Base-by-base conservation (phyloP, 2,113 vertebrate species). In the Otolemur garnettii region DNA sequence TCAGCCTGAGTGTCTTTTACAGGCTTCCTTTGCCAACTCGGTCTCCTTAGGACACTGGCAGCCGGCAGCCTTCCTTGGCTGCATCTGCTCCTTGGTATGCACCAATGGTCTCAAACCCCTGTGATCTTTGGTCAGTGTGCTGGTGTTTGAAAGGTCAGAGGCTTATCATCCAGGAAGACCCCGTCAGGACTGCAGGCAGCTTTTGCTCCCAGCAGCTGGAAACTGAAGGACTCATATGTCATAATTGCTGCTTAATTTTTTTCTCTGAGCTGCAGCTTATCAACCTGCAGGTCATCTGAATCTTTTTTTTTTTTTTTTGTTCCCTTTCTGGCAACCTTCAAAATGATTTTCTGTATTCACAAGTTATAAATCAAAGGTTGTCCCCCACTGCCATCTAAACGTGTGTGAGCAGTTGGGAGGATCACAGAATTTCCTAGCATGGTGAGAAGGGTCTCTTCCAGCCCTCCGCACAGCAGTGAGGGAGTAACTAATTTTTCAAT, bases 341-440 rank as follows among this genome's bases (percentile, higher is more conserved):
- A 60, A 64, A 57, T 64, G 22, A 88, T 26, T 84, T 90, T 91
- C 57, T 62, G 2, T 71, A 22, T 55, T 75, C 50, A 24, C 50
- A 1, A 71, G n/a, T 38, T 80, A 21, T 62, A 68, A 28, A 55
- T 79, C 62, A 50, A 81, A 87, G 24, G 13, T 35, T 45, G 30
- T 82, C 15, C 8, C 14, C 24, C 21, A 10, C 78, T 5, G 38
- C 79, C n/a, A 26, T 22, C 22, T 78, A 19, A 33, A 74, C 62
- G 18, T 5, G 4, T 24, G 3, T 1, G 30, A 57, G 33, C 1
- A 22, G 18, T n/a, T 35, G 22, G 12, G 35, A 22, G 19, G 30
- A 74, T 72, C 3, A 4, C 22, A 18, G 22, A 14, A 1, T 55
- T 59, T n/a, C 1, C 15, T 15, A 1, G 24, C 2, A 24, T 14